These are phyloP conservation scores for Pseudonaja textilis DNA, from an alignment of 2,113 vertebrate species.

Conservation along the genomic window DNA sequence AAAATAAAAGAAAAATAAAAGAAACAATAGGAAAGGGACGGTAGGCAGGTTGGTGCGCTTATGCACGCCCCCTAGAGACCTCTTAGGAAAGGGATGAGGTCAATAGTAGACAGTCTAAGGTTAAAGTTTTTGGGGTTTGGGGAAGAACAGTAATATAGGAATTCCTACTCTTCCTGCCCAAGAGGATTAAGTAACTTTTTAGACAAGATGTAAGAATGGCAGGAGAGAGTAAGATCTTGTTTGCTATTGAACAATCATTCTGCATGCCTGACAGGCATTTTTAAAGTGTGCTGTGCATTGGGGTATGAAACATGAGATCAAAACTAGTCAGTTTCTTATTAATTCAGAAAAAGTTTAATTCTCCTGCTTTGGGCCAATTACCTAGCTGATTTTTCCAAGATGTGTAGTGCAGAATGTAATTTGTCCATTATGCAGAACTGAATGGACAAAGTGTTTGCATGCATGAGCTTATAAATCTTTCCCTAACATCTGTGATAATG, in stretches of 20 bases:
- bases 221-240: background rate
- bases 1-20: too few species aligned
- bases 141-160: background rate
- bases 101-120: too few species aligned
- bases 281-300: background rate
- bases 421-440: slow-evolving; percentile 25
- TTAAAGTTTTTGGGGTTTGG: too few species aligned
- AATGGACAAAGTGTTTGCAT: background rate
- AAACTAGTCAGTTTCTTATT: slow-evolving; percentile 29
- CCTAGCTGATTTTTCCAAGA: background rate
- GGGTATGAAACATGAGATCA: slow-evolving; percentile 12
- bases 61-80: too few species aligned
- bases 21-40: too few species aligned
- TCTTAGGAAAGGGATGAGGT: too few species aligned
- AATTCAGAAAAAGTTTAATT: slow-evolving; percentile 28
- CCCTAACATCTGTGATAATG: background rate
- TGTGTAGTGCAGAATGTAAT: slow-evolving; percentile 19
- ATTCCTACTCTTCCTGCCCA: background rate
- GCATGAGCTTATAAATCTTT: background rate
- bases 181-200: too few species aligned
- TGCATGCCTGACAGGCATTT: background rate
- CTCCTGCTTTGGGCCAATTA: slow-evolving; percentile 8
- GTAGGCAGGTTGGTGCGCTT: too few species aligned
- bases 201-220: background rate
- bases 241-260: background rate